Percentiles rank a stretch among this genome's conserved stretches.
phyloP scores from a whole-genome alignment of 2,888 invertebrate genomes.

The Schizaphis graminum region DNA sequence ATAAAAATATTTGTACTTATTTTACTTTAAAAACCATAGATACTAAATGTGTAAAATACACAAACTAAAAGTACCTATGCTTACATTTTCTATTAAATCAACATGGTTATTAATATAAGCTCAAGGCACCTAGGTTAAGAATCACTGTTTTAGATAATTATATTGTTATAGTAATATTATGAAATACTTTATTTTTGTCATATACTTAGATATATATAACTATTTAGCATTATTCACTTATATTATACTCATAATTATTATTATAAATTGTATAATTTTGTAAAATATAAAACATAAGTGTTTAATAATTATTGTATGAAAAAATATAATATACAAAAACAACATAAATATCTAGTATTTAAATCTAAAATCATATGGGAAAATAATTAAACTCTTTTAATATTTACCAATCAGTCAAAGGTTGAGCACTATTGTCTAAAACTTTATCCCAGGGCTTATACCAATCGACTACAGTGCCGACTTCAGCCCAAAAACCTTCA shows the following conservation, averaged over 20 bases:
- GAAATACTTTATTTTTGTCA: background rate
- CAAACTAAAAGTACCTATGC: background rate
- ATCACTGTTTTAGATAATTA: background rate
- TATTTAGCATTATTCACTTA: too few species aligned
- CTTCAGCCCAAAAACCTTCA: conserved; percentile 88
- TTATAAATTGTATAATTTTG: background rate
- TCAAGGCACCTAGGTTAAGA: background rate
- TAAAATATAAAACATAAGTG: background rate
- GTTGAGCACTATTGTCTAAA: conserved; percentile 84
- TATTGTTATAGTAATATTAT: background rate
- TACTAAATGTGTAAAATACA: background rate
- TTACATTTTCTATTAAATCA: background rate
- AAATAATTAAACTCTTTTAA: background rate
- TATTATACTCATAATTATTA: background rate
- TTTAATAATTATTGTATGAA: background rate
- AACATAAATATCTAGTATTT: background rate
- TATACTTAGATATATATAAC: background rate
- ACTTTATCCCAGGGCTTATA: conserved; percentile 87
- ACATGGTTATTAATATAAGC: background rate
- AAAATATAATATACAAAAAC: background rate
- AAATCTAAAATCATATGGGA: background rate
- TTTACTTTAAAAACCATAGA: background rate
- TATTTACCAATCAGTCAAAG: conserved; percentile 89
- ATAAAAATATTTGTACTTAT: background rate
- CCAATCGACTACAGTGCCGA: conserved; percentile 84